These are phyloP conservation scores for Characodon lateralis DNA, from an alignment of 2,797 vertebrate genomes.

Conservation along the genomic window DNA sequence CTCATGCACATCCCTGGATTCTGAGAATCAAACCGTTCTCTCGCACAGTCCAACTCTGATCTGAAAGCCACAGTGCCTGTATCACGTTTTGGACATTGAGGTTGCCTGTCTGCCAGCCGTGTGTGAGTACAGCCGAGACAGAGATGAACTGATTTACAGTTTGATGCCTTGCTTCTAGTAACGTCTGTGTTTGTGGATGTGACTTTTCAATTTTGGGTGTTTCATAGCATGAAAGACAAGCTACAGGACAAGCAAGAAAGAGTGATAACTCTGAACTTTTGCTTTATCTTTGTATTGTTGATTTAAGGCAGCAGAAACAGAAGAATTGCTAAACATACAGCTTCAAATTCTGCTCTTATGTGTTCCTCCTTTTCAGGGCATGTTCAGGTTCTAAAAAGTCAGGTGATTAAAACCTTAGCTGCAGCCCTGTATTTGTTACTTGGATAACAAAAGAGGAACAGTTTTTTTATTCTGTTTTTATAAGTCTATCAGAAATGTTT, in stretches of 20 bases:
- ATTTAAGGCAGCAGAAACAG: background rate
- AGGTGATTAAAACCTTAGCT: slow-evolving; percentile 12
- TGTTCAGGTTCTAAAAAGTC: slow-evolving; percentile 23
- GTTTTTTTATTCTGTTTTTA: background rate
- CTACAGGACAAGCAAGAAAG: background rate
- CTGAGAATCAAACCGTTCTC: slow-evolving; percentile 34
- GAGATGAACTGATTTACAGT: slow-evolving; percentile 33
- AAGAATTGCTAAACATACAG: background rate
- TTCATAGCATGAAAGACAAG: background rate
- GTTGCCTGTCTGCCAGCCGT: slow-evolving; percentile 45
- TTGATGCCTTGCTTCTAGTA: slow-evolving; percentile 16
- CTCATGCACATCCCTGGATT: slow-evolving; percentile 40
- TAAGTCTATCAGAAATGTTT: slow-evolving; percentile 7
- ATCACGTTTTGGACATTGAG: slow-evolving; percentile 47
- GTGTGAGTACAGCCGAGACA: slow-evolving; percentile 70
- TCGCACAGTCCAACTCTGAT: slow-evolving; percentile 24
- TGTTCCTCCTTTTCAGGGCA: slow-evolving; percentile 15
- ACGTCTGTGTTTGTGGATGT: background rate
- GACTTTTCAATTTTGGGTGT: slow-evolving; percentile 14
- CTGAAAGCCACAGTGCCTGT: slow-evolving; percentile 33
- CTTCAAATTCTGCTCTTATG: background rate
- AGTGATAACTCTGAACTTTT: slow-evolving; percentile 3
- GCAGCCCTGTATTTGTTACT: slow-evolving; percentile 27
- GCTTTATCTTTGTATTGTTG: background rate
- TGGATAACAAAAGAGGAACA: slow-evolving; percentile 5